These are phyloP conservation scores for Laterallus jamaicensis DNA, from an alignment of 2,113 vertebrate species.

Conservation along the genomic window DNA sequence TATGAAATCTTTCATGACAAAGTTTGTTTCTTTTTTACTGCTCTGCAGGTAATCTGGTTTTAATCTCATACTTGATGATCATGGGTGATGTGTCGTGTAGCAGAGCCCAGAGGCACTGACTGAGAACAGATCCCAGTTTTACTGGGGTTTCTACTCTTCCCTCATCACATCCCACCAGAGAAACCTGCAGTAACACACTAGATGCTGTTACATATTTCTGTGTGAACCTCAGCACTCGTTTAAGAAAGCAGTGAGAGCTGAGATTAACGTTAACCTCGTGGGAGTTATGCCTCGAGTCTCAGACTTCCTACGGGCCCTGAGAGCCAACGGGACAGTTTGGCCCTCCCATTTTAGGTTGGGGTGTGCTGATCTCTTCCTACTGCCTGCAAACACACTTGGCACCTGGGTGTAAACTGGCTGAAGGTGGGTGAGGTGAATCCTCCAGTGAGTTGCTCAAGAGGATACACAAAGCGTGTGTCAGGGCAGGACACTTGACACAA, in stretches of 20 bases:
- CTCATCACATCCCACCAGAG: not conserved
- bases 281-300: fast-evolving
- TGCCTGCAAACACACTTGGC: not conserved
- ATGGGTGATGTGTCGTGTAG: not conserved
- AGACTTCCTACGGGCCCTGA: not conserved
- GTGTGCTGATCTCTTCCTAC: not conserved
- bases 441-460: not conserved
- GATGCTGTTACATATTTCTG: not conserved
- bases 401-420: not conserved
- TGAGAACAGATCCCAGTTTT: not conserved
- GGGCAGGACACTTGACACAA: not conserved
- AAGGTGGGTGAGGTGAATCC: not conserved
- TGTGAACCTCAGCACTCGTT: not conserved
- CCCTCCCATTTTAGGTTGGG: not conserved
- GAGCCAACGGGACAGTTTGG: not conserved
- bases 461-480: not conserved
- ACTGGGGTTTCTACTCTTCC: not conserved
- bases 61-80: not conserved
- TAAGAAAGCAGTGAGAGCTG: not conserved
- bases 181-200: not conserved
- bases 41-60: not conserved
- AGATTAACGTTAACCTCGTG: not conserved
- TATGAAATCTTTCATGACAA: not conserved
- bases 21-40: not conserved
- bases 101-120: not conserved